These are phyloP conservation scores for Xiphydria camelus DNA, from an alignment of 2,888 invertebrate species.

Conservation along the genomic window DNA sequence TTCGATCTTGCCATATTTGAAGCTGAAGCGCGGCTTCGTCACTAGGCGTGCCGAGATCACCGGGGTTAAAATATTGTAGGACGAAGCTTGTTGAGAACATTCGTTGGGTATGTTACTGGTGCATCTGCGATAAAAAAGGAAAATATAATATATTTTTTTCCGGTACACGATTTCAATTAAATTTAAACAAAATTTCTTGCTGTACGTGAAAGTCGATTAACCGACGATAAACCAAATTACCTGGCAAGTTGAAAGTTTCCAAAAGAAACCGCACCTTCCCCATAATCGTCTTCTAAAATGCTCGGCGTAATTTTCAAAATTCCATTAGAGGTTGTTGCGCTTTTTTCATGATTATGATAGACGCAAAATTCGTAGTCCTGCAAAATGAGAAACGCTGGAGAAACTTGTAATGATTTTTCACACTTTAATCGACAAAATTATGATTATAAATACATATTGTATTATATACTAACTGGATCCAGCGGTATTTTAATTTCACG, in stretches of 20 bases:
- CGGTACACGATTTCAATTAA: no score
- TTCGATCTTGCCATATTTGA: conserved; percentile 61
- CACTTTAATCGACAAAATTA: no score
- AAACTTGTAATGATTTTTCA: no score
- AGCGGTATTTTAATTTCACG: conserved; percentile 40
- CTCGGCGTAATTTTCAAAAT: conserved; percentile 38
- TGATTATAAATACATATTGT: background rate
- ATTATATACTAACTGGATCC: conserved; percentile 35
- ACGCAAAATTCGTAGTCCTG: conserved; percentile 53
- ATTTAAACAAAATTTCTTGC: no score
- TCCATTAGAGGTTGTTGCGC: conserved; percentile 32
- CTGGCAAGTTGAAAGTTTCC: conserved; percentile 39
- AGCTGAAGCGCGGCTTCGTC: conserved; percentile 54
- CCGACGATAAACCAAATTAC: no score
- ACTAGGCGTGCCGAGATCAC: conserved; percentile 58
- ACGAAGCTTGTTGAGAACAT: conserved; percentile 43
- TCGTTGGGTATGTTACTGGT: conserved; percentile 48
- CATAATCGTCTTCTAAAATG: conserved; percentile 42
- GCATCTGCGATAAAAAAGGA: conserved; percentile 51
- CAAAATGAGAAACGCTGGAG: no score
- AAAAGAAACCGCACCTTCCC: conserved; percentile 33
- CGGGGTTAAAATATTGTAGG: conserved; percentile 58
- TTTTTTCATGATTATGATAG: conserved; percentile 39
- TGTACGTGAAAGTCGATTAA: no score
- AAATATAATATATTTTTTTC: no score